These are phyloP conservation scores for Callyntrura sp. DNA, from an alignment of 2,888 invertebrate species.

Conservation along the genomic window DNA sequence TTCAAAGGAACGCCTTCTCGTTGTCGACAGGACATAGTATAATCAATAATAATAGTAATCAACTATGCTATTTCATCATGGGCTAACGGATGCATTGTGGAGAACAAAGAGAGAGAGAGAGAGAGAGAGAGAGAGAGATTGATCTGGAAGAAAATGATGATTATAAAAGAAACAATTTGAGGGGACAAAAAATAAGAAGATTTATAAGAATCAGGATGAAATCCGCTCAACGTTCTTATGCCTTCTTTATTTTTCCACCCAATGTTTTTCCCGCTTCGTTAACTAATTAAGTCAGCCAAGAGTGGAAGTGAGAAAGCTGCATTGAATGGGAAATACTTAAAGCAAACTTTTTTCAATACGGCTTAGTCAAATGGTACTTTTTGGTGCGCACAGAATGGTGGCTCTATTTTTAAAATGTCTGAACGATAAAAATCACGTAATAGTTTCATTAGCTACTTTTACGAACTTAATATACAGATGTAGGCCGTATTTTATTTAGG, in stretches of 20 bases:
- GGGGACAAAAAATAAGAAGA: conserved; percentile 15
- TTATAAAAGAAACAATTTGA: conserved; percentile 57
- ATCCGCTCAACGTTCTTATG: conserved; percentile 45
- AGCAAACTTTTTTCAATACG: neutral
- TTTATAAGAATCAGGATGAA: conserved; percentile 61
- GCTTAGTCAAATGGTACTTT: neutral
- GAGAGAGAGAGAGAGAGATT: conserved; percentile 28
- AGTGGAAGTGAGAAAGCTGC: conserved; percentile 45
- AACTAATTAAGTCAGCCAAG: conserved; percentile 74
- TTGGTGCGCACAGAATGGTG: neutral
- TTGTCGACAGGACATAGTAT: too few relatives aligned
- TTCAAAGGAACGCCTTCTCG: neutral
- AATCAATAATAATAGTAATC: too few relatives aligned
- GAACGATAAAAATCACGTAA: too few relatives aligned
- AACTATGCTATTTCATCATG: neutral
- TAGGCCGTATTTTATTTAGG: neutral
- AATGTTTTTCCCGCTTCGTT: conserved; percentile 72
- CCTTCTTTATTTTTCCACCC: conserved; percentile 4
- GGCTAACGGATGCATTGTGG: too few relatives aligned
- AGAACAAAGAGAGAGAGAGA: too few relatives aligned
- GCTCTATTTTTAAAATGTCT: too few relatives aligned
- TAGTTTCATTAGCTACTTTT: neutral
- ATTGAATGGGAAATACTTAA: neutral
- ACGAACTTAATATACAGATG: neutral
- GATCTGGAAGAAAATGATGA: conserved; percentile 69